Base-by-base conservation (phyloP, 1,140 invertebrate genomes). In the Lepidotrigona ventralis region DNA sequence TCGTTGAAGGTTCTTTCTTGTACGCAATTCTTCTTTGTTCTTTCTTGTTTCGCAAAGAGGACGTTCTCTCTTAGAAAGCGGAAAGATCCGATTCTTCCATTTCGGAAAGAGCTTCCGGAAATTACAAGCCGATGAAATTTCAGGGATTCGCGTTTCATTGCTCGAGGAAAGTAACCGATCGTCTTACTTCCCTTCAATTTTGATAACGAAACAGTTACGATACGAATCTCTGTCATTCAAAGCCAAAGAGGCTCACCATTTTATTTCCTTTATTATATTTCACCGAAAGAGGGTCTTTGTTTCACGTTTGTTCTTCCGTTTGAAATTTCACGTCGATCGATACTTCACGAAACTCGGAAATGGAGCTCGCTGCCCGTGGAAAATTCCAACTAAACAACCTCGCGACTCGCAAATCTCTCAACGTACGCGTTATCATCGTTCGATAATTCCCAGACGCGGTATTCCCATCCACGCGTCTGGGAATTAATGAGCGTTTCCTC, bases 81-180 rank as follows among this genome's bases (percentile, higher is more conserved):
- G 8, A 51, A 26, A 33, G 63, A 79, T 51, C 54, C 29, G 21
- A 11, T 46, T 33, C 33, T 46, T 23, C 9, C 26, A 33, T 66
- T 53, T 63, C 29, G 26, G 33, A 60, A 21, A 26, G 63, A 79
- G 73, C 46, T 17, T 33, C 2, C 21, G 14, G 39, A 33, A 83
- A 39, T 83, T 83, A 54, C 71, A 84, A 66, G 68, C 72, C 46
- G 66, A 63, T 39, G 77, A 58, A 86, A 83, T 87, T 86, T 80
- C 72, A 71, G 46, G 60, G 23, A 69, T 80, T 84, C 54, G 3
- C 53, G n/a, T 71, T 79, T 73, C 64, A 76, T 79, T 58, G n/a
- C 26, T 4, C 33, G 33, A 74, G 73, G 29, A 66, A 72, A 86
- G 58, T 54, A 56, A 54, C 58, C 39, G 63, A 19, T 26, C 54